Evolutionary conservation across 1,140 invertebrate genomes (phyloP), one percentile per base, ranked within the genome.

Genomic region (Monomorium pharaonis): DNA sequence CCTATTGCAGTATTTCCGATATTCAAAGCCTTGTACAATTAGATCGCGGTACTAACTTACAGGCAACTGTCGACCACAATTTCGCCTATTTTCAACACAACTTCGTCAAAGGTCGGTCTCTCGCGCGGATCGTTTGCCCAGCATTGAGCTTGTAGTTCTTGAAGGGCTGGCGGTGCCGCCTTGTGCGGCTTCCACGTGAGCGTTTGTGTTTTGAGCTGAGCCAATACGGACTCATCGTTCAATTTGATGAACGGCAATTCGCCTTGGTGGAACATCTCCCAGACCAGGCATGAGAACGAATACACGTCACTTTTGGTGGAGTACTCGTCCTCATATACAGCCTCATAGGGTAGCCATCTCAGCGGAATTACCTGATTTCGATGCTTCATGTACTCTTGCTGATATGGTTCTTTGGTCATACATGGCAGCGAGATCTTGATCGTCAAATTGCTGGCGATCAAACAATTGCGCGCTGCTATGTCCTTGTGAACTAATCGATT

Each of bases 241-340:
- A 98, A 95, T 86, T 98, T 97, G 12, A 97, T 96, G 91, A 98
- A 98, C 0, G 98, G 99, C 58, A 98, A 94, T 89, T 98, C 97
- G 0, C 98, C 98, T 93, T 98, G 97, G 78, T 97, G 97, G 93
- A 98, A 98, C 21, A 99, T 97, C 93, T 99, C 99, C 98, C 98
- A 99, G 33, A 98, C 96, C 1, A 99, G 95, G 18, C 98, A 98
- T 0, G 97, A 98, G 93, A 97, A 99, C 84, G 98, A 97, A 95
- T 98, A 99, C 0, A 99, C 98, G 94, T 99, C 99, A 93, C 98
- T 99, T 93, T 99, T 98, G 5, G 97, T 98, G 0, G 98, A 98
- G 93, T 98, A 99, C 87, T 98, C 98, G 87, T 98, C 98, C 94
- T 99, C 98, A 85, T 98, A 96, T 0, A 98, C 97, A 1, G 98